Evolutionary conservation across 2,113 vertebrate species (phyloP), one percentile per base, ranked within the genome.

Genomic region (Perca fluviatilis): DNA sequence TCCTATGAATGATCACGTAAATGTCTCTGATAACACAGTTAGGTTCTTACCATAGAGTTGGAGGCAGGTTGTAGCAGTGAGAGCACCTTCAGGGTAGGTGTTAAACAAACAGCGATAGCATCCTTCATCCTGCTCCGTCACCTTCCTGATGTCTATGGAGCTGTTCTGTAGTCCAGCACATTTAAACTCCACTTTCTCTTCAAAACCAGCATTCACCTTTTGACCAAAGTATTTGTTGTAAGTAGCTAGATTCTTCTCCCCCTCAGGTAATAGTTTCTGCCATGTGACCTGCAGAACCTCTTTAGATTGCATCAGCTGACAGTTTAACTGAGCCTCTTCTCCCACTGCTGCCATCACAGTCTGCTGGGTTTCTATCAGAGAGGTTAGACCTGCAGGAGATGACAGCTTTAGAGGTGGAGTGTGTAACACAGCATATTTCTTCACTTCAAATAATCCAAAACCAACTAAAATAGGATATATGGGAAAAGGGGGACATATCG

Each of bases 81-180:
- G 1, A 25, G 63, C 3, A 0, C 83, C 85, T 0, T 89, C 79
- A 61, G 89, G 80, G 43, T 30, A 80, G n/a, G 73, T 43, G 40
- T 64, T 85, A 33, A 92, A 89, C 77, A 92, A 0, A 36, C 91
- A 93, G 3, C 0, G 49, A 60, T 89, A 93, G 64, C 83, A 92
- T 1, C 77, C 76, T 72, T 84, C 77, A 51, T 93, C 88, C 47
- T 80, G 51, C 54, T 76, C 8, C 0, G 3, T 75, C 10, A 93
- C 54, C 0, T 77, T 51, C 40, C 19, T 77, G 56, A 94, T 81
- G 0, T 81, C 60, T 7, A 93, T 83, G 43, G 90, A 89, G 19
- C 25, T 40, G 19, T 51, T 72, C n/a, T 50, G 21, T 25, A 88
- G 51, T 14, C 65, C 86, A 15, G 1, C 1, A 1, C 58, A 0